Conservation (phyloP, 2,797 vertebrate species). For the Knipowitschia caucasica region DNA sequence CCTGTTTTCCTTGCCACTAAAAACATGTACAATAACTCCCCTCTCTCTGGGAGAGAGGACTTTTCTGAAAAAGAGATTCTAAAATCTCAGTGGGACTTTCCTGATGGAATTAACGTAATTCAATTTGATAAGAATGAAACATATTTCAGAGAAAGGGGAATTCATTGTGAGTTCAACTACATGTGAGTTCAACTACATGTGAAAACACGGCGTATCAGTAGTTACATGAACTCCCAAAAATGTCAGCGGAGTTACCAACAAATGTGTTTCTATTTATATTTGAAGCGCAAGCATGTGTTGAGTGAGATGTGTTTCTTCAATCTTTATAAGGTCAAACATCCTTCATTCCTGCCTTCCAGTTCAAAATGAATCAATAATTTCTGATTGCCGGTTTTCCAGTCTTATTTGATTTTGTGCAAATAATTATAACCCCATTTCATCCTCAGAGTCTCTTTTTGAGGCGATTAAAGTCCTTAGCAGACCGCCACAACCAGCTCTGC, state of each 20-base stretch:
- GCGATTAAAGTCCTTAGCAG: slow-evolving; percentile 94
- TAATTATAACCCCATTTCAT: slow-evolving; percentile 39
- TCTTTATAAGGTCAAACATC: slow-evolving; percentile 57
- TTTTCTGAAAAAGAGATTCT: too few species aligned
- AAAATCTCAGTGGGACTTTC: too few species aligned
- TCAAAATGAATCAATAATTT: slow-evolving; percentile 48
- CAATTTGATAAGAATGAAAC: too few species aligned
- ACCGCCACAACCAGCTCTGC: slow-evolving; percentile 96
- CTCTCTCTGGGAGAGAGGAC: too few species aligned
- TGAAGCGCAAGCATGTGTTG: slow-evolving; percentile 58
- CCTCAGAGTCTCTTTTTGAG: slow-evolving; percentile 84
- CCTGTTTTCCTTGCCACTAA: too few species aligned
- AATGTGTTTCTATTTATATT: slow-evolving; percentile 64
- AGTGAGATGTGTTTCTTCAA: slow-evolving; percentile 63
- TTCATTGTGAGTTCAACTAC: too few species aligned
- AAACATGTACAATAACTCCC: too few species aligned
- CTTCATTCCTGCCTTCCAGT: slow-evolving; percentile 60
- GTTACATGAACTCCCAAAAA: too few species aligned
- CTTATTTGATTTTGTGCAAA: slow-evolving; percentile 39
- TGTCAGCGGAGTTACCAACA: slow-evolving; percentile 62
- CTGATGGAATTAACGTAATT: too few species aligned
- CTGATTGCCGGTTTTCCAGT: slow-evolving; percentile 31
- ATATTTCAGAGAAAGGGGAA: too few species aligned
- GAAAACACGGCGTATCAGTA: too few species aligned
- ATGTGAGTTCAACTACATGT: too few species aligned